A percentile compares a stretch with the other conserved stretches of the same genome.
phyloP scores from a whole-genome alignment of 2,888 invertebrate species.

The Ennomos erosarius region DNA sequence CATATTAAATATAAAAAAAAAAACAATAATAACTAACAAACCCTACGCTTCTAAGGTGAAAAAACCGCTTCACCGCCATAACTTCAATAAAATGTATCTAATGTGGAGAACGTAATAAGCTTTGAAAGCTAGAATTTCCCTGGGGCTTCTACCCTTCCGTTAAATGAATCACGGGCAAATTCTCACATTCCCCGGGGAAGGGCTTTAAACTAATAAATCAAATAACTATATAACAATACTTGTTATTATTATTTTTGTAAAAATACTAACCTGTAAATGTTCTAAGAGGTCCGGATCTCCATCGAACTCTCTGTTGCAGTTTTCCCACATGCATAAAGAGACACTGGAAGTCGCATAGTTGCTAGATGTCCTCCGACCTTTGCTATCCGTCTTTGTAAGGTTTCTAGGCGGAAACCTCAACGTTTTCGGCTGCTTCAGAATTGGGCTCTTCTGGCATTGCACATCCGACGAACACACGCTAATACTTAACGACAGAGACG shows the following conservation, averaged over 20 bases:
- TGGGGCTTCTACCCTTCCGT: neutral
- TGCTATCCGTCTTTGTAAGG: slow-evolving; percentile 62
- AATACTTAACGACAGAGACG: slow-evolving; percentile 73
- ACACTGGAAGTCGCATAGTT: slow-evolving; percentile 79
- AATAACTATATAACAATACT: too few relatives aligned
- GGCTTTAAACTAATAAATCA: too few relatives aligned
- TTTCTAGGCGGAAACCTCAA: slow-evolving; percentile 90
- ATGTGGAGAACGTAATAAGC: too few relatives aligned
- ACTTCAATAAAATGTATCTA: too few relatives aligned
- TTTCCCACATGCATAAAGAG: slow-evolving; percentile 91
- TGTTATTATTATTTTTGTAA: neutral
- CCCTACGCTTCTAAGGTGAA: too few relatives aligned
- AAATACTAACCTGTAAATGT: slow-evolving; percentile 90
- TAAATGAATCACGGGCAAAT: neutral
- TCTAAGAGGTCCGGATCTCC: slow-evolving; percentile 93
- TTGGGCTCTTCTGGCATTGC: slow-evolving; percentile 88
- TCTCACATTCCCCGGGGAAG: too few relatives aligned
- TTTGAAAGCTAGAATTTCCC: slow-evolving; percentile 4
- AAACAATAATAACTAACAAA: too few relatives aligned
- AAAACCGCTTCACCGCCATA: too few relatives aligned
- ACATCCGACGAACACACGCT: slow-evolving; percentile 73
- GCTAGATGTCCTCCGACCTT: slow-evolving; percentile 66
- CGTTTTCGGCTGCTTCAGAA: slow-evolving; percentile 92
- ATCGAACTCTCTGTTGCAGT: slow-evolving; percentile 92
- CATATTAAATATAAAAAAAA: too few relatives aligned